Evolutionary conservation across 2,888 invertebrate species (phyloP), one percentile per base, ranked within the genome.

Genomic region (Lamproptera curius): DNA sequence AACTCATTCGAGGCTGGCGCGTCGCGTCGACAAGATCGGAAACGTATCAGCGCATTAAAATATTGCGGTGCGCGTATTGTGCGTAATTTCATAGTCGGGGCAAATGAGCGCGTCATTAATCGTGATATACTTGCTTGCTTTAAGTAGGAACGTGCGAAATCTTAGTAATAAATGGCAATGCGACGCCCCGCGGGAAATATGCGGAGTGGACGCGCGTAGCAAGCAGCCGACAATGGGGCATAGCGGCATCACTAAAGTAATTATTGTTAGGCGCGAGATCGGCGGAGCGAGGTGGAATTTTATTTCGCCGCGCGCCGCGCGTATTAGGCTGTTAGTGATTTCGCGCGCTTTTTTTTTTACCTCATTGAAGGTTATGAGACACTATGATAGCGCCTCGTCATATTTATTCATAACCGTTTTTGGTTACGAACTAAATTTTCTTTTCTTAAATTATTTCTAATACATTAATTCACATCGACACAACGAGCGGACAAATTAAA

Each of bases 191-290:
- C 34, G 71, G 71, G 70, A 71, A 71, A 71, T 71, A 70, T 63
- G 65, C 61, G 61, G 62, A 71, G 69, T 68, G 68, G 59, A 62
- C 63, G 59, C 59, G 61, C 62, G 61, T 65, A 63, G 65, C 63
- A 64, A 64, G 64, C 65, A 62, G 59, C 61, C 61, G 62, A 63
- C 61, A 62, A 63, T 64, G 58, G 61, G 58, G 59, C 61, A 58
- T 58, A 56, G 57, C 59, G 26, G 23, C 49, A 59, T 61, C 63
- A 58, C 62, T 74, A 77, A 79, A 74, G 70, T 79, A 75, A 80
- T 80, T 78, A 79, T 77, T 67, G 69, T 78, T 79, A 79, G 74
- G 76, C 70, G 61, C 61, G 64, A 66, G 65, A 61, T 57, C 58
- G 63, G 60, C 64, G 65, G 68, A 61, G 64, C 69, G 62, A 62